Conservation (phyloP, 2,888 invertebrate species). For the Azorinus chamasolen region DNA sequence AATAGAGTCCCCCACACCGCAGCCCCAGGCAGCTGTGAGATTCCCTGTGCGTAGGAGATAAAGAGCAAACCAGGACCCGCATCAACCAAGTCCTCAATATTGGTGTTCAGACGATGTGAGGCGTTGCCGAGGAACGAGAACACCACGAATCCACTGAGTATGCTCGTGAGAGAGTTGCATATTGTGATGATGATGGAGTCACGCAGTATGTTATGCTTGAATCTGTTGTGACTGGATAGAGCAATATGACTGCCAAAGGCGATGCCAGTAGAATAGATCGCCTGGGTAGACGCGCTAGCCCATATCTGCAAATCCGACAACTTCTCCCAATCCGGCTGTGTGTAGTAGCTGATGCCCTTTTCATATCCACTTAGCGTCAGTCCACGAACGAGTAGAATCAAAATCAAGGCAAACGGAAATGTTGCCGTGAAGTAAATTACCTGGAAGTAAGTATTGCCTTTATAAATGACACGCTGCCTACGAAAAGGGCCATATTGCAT, state of each 20-base stretch:
- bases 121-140: constrained; percentile 34
- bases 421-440: constrained; percentile 45
- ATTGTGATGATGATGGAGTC: constrained; percentile 29
- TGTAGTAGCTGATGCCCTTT: constrained; percentile 13
- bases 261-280: constrained; percentile 20
- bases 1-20: constrained; percentile 34
- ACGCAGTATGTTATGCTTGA: constrained; percentile 33
- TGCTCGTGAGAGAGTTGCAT: constrained; percentile 15
- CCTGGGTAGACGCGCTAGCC: constrained; percentile 27
- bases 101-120: constrained; percentile 21
- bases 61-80: constrained; percentile 36
- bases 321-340: constrained; percentile 20
- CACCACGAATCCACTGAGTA: constrained; percentile 28
- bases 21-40: constrained; percentile 25
- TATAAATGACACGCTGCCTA: no score
- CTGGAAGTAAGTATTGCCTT: constrained; percentile 20
- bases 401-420: constrained; percentile 13
- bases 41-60: constrained; percentile 28
- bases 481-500: no score
- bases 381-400: constrained; percentile 28
- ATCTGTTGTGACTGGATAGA: constrained; percentile 27
- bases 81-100: constrained; percentile 18
- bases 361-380: constrained; percentile 15
- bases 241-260: constrained; percentile 17
- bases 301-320: constrained; percentile 20